Evolutionary conservation across 2,113 vertebrate genomes (phyloP).

Genomic region (Pseudorectes ferrugineus): DNA sequence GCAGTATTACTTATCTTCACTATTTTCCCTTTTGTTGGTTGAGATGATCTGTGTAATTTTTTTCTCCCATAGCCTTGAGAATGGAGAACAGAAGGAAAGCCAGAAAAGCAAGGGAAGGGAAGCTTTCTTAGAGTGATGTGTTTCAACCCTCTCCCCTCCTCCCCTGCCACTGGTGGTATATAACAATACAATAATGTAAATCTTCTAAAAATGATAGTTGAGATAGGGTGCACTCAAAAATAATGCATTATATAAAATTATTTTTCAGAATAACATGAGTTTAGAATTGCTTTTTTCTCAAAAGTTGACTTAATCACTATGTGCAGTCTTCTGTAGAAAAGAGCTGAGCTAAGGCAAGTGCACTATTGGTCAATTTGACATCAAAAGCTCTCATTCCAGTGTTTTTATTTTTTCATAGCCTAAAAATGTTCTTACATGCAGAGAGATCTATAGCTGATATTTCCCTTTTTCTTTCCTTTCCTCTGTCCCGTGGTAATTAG

Average conservation of each 20-base stretch:
- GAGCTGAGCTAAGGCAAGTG: background rate
- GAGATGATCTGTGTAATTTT: background rate
- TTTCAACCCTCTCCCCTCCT: background rate
- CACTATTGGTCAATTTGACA: background rate
- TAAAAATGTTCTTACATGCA: background rate
- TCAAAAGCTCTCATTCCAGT: background rate
- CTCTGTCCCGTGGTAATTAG: background rate
- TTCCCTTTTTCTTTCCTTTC: background rate
- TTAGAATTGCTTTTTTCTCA: background rate
- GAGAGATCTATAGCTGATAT: background rate
- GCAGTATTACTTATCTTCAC: background rate
- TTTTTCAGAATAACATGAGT: slow-evolving; percentile 21
- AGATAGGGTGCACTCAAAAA: slow-evolving; percentile 13
- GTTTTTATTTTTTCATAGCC: background rate
- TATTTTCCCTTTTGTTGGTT: background rate
- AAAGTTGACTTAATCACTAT: background rate
- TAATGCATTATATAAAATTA: slow-evolving; percentile 37
- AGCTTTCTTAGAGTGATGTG: background rate
- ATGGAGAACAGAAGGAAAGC: background rate
- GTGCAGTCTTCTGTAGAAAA: background rate
- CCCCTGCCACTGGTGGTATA: background rate
- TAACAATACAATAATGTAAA: slow-evolving; percentile 25
- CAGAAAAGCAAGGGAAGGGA: background rate
- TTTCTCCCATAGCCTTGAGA: background rate
- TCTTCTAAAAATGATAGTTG: background rate